Percentiles rank a stretch among this genome's conserved stretches.
Conservation (phyloP, 30 jellyfish, hydroid and myxozoan species). For the Cassiopea xamachana region DNA sequence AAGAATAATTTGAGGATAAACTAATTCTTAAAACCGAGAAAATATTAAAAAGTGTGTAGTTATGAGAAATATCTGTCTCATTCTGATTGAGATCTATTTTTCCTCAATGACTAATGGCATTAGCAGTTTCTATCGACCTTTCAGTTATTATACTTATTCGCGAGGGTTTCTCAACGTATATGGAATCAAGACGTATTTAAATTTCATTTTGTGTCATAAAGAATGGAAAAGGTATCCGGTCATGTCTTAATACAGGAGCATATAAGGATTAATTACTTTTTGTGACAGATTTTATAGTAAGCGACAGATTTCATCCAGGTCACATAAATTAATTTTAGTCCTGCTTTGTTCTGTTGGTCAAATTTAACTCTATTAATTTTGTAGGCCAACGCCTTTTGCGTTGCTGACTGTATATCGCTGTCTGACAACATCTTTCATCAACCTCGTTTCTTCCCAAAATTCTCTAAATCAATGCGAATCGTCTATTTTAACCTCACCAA, state of each 20-base stretch:
- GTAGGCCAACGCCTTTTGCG: neutral
- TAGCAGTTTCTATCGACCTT: neutral
- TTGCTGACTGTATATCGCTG: neutral
- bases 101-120: no score
- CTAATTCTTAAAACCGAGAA: no score
- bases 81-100: no score
- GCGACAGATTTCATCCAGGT: conserved; percentile 43
- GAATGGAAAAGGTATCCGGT: neutral
- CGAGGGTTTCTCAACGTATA: neutral
- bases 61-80: no score
- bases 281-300: conserved; percentile 15
- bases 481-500: neutral
- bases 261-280: neutral
- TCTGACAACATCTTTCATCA: conserved; percentile 6
- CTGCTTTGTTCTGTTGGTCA: neutral
- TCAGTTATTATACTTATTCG: neutral
- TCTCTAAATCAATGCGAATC: neutral
- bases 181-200: neutral
- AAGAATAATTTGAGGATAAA: no score
- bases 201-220: neutral
- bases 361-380: neutral
- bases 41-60: no score
- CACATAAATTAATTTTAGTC: neutral
- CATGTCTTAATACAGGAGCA: neutral
- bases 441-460: conserved; percentile 4